These are phyloP conservation scores for Pyralis farinalis DNA, from an alignment of 2,888 invertebrate genomes.

Conservation along the genomic window DNA sequence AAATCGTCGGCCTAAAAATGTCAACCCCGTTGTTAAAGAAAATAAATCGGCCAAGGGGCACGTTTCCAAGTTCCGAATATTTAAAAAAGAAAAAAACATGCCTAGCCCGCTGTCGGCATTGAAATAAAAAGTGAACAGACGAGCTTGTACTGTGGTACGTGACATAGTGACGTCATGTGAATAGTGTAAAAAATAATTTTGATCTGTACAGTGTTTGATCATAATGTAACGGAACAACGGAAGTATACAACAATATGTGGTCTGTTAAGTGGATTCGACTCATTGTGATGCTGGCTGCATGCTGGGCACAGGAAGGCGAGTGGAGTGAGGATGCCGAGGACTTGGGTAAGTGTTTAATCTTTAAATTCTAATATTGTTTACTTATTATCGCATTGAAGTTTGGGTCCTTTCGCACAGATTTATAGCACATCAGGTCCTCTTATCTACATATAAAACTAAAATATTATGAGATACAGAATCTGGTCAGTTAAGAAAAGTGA, in stretches of 20 bases:
- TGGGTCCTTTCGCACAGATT: too few species aligned
- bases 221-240: slow-evolving; percentile 46
- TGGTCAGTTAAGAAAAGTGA: too few species aligned
- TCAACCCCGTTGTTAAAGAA: slow-evolving; percentile 11
- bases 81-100: slow-evolving; percentile 7
- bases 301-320: slow-evolving; percentile 74
- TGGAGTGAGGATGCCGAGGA: slow-evolving; percentile 77
- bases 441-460: too few species aligned
- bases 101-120: slow-evolving; percentile 5
- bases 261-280: slow-evolving; percentile 65
- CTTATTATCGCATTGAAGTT: too few species aligned
- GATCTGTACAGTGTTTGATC: slow-evolving; percentile 27
- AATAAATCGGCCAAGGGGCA: slow-evolving; percentile 8
- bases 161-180: slow-evolving; percentile 10
- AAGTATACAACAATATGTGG: slow-evolving; percentile 48
- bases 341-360: slow-evolving; percentile 55
- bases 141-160: not conserved
- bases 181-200: slow-evolving; percentile 23
- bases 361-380: too few species aligned
- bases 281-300: slow-evolving; percentile 64
- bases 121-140: slow-evolving; percentile 4
- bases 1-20: slow-evolving; percentile 8
- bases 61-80: slow-evolving; percentile 8
- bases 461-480: too few species aligned
- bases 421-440: too few species aligned